Percentiles rank a stretch among this genome's conserved stretches.
phyloP scores from a whole-genome alignment of 1,140 invertebrate species.

The Daktulosphaira vitifoliae region DNA sequence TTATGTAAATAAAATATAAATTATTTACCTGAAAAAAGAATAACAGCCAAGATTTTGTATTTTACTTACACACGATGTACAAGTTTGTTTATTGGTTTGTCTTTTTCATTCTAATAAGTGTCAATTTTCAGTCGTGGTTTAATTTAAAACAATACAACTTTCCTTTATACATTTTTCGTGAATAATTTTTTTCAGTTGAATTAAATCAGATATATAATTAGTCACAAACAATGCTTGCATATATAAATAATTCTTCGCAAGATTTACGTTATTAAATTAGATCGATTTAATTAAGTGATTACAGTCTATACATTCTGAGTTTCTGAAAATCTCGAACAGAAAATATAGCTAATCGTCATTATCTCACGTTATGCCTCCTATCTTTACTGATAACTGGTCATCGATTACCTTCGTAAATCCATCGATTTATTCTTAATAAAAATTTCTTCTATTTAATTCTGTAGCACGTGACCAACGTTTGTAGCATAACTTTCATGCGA shows the following conservation, averaged over 20 bases:
- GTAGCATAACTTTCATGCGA: background rate
- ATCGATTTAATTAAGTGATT: slow-evolving; percentile 26
- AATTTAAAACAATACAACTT: background rate
- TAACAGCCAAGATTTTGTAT: slow-evolving; percentile 16
- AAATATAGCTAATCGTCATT: slow-evolving; percentile 8
- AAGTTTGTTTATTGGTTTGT: background rate
- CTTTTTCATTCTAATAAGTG: slow-evolving; percentile 23
- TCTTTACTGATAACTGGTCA: slow-evolving; percentile 11
- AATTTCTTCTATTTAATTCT: slow-evolving; percentile 6
- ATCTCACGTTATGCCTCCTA: background rate
- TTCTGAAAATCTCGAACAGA: background rate
- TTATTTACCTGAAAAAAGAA: background rate
- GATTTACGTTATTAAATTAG: slow-evolving; percentile 25
- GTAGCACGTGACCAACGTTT: background rate
- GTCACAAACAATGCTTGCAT: slow-evolving; percentile 30
- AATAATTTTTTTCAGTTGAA: slow-evolving; percentile 16
- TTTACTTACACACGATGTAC: background rate
- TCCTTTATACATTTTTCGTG: slow-evolving; percentile 16
- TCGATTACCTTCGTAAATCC: background rate
- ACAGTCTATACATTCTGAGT: background rate
- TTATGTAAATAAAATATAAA: no score
- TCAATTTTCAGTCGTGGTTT: background rate
- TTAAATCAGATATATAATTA: slow-evolving; percentile 25
- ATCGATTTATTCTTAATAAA: slow-evolving; percentile 8
- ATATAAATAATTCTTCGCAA: slow-evolving; percentile 11